These are phyloP conservation scores for Agonopterix alstromeriana DNA, from an alignment of 2,888 invertebrate genomes.

Conservation along the genomic window DNA sequence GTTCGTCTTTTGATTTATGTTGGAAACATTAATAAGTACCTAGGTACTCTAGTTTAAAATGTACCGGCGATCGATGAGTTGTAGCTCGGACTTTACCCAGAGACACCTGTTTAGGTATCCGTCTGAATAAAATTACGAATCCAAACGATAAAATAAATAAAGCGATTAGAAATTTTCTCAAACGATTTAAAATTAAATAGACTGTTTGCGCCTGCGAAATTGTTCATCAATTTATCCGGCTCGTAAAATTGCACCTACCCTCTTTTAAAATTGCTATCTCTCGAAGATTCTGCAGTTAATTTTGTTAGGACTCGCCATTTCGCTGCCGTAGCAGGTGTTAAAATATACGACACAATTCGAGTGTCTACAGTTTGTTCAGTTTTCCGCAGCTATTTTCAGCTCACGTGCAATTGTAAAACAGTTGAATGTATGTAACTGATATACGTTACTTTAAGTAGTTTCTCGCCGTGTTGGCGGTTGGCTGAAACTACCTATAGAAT, in stretches of 20 bases:
- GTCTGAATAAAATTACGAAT: too few species aligned
- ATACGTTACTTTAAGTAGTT: slow-evolving; percentile 29
- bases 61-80: too few species aligned
- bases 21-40: neutral
- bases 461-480: neutral
- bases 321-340: slow-evolving; percentile 38
- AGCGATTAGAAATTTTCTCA: too few species aligned
- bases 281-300: slow-evolving; percentile 40
- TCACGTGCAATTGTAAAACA: slow-evolving; percentile 41
- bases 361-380: slow-evolving; percentile 42
- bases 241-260: slow-evolving; percentile 33
- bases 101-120: too few species aligned
- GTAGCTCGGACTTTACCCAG: too few species aligned
- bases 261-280: slow-evolving; percentile 19
- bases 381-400: slow-evolving; percentile 35
- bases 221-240: slow-evolving; percentile 39
- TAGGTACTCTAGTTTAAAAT: too few species aligned
- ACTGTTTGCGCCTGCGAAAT: slow-evolving; percentile 31
- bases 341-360: slow-evolving; percentile 40
- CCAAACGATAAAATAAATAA: too few species aligned
- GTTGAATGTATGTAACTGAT: slow-evolving; percentile 33
- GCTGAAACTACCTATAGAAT: neutral
- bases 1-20: slow-evolving; percentile 2
- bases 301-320: slow-evolving; percentile 36
- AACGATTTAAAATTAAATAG: neutral